Conservation (phyloP, 2,888 invertebrate species). For the Tipula confusa region DNA sequence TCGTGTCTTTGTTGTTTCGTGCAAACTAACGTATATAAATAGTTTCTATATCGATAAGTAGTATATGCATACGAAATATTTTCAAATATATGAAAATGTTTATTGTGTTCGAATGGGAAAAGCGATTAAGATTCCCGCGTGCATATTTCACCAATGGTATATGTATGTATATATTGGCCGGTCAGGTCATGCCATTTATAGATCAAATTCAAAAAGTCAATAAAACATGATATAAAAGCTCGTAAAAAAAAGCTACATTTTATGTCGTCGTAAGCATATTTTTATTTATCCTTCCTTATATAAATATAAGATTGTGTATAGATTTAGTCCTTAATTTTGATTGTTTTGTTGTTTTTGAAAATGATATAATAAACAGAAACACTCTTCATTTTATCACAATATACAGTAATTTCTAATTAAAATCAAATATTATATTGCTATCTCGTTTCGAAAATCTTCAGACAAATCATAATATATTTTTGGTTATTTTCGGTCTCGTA, state of each 20-base stretch:
- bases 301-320: background rate
- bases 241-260: background rate
- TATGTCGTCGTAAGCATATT: background rate
- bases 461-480: background rate
- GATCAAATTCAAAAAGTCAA: background rate
- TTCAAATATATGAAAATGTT: background rate
- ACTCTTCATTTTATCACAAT: background rate
- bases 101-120: background rate
- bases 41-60: background rate
- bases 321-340: background rate
- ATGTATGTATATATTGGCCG: too few species aligned
- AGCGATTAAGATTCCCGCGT: background rate
- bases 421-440: background rate
- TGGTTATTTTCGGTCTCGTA: background rate
- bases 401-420: constrained; percentile 16
- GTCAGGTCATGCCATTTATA: too few species aligned
- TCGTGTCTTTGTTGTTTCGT: constrained; percentile 12
- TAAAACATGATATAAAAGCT: background rate
- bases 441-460: background rate
- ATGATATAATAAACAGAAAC: background rate
- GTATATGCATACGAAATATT: background rate
- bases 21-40: background rate
- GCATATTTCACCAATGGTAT: too few species aligned
- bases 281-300: background rate
- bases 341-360: background rate